These are phyloP conservation scores for Pachyuromys duprasi DNA, from an alignment of 2,797 vertebrate species.

Conservation along the genomic window DNA sequence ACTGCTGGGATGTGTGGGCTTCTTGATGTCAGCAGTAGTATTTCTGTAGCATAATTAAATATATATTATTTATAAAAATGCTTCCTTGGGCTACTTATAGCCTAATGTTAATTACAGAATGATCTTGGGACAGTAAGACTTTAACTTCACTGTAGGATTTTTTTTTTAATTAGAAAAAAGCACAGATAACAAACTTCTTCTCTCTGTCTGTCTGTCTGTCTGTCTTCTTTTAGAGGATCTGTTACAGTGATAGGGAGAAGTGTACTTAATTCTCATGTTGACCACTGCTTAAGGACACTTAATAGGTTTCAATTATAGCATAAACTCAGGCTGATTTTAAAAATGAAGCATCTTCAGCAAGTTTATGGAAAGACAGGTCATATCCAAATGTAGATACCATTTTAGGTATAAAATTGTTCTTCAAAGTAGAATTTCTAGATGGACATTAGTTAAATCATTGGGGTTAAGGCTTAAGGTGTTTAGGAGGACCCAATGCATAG, in stretches of 20 bases:
- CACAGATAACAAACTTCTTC: no score
- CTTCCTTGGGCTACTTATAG: background rate
- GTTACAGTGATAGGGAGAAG: background rate
- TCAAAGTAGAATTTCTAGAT: background rate
- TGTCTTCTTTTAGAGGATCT: background rate
- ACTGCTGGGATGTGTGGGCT: background rate
- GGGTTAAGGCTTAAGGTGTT: background rate
- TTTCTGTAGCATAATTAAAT: conserved; percentile 19
- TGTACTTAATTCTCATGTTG: background rate
- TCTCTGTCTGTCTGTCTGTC: no score
- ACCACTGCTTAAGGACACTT: background rate
- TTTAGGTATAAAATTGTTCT: background rate
- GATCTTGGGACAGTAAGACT: background rate
- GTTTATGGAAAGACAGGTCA: background rate
- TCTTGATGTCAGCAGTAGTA: background rate
- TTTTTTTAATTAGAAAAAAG: conserved; percentile 1
- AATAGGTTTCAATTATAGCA: background rate
- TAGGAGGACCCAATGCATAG: background rate
- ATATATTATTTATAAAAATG: background rate
- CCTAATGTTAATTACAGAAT: conserved; percentile 41
- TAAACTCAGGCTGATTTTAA: background rate
- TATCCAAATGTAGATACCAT: background rate
- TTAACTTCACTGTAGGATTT: conserved; percentile 12
- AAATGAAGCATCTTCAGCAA: background rate
- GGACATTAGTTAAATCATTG: background rate